Evolutionary conservation across 2,888 invertebrate species (phyloP).

Genomic region (Sabatieria punctata): DNA sequence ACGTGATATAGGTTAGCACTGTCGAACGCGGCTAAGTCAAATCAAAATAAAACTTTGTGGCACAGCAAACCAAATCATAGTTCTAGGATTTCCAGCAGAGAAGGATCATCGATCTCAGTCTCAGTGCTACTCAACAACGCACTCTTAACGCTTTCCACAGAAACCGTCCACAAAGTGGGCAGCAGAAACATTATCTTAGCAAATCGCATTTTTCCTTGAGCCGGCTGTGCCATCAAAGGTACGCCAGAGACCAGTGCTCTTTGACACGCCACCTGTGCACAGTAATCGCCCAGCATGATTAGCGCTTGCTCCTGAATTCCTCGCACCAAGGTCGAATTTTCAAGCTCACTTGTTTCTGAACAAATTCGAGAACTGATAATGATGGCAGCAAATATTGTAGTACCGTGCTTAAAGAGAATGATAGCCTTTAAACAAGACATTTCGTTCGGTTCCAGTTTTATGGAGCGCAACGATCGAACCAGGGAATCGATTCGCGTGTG

Average conservation of each 20-base stretch:
- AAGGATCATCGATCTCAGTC: neutral
- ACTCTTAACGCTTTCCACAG: neutral
- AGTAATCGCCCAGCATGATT: neutral
- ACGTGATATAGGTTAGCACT: too few species aligned
- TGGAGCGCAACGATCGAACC: slow-evolving; percentile 31
- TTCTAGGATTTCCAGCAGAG: neutral
- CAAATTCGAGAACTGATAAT: too few species aligned
- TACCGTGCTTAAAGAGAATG: slow-evolving; percentile 62
- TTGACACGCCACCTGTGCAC: neutral
- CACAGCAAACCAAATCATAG: too few species aligned
- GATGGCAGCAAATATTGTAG: too few species aligned
- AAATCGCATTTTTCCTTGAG: neutral
- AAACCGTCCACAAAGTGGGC: neutral
- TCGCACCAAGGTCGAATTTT: neutral
- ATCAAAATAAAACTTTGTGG: too few species aligned
- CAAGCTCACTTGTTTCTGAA: neutral
- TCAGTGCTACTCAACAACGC: neutral
- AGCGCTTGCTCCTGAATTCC: neutral
- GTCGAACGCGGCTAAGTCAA: too few species aligned
- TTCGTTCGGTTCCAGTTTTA: slow-evolving; percentile 60
- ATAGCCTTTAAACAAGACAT: slow-evolving; percentile 67
- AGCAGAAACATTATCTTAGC: neutral
- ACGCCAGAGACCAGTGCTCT: neutral
- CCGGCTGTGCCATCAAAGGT: too few species aligned
- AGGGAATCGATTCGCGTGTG: neutral